Evolutionary conservation across 2,797 vertebrate species (phyloP).

Genomic region (Enteromius radiatus): DNA sequence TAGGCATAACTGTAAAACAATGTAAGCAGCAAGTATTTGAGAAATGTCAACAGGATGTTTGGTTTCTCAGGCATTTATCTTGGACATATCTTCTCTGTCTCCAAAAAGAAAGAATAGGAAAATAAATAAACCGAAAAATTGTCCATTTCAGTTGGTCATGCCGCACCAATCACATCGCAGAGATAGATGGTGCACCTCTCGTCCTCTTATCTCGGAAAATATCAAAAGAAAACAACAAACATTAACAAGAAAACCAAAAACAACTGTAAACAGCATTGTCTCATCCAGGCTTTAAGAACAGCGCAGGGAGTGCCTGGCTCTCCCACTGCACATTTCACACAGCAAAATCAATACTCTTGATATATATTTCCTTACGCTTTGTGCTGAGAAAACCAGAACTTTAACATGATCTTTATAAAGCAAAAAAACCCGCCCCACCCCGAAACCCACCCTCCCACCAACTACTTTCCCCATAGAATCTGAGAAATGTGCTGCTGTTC

Average conservation of each 20-base stretch:
- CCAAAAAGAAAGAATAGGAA: slow-evolving; percentile 64
- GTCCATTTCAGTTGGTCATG: slow-evolving; percentile 78
- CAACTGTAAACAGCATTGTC: slow-evolving; percentile 80
- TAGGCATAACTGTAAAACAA: slow-evolving; percentile 76
- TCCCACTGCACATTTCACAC: slow-evolving; percentile 68
- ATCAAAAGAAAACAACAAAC: slow-evolving; percentile 14
- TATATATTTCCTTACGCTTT: slow-evolving; percentile 77
- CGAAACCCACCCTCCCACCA: slow-evolving; percentile 53
- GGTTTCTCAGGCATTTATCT: slow-evolving; percentile 82
- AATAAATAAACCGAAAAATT: slow-evolving; percentile 62
- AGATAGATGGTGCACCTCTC: slow-evolving; percentile 17
- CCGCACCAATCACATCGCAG: slow-evolving; percentile 75
- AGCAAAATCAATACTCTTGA: slow-evolving; percentile 73
- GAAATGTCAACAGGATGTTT: slow-evolving; percentile 81
- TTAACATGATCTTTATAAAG: slow-evolving; percentile 78
- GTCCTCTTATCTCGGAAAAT: slow-evolving; percentile 59
- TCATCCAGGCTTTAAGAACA: slow-evolving; percentile 73
- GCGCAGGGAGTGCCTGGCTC: slow-evolving; percentile 74
- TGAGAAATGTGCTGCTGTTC: slow-evolving; percentile 84
- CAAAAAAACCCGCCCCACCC: slow-evolving; percentile 60
- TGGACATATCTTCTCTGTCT: slow-evolving; percentile 62
- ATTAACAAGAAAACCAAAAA: slow-evolving; percentile 58
- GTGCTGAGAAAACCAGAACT: slow-evolving; percentile 85
- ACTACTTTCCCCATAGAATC: slow-evolving; percentile 68
- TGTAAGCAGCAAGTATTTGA: slow-evolving; percentile 84